Evolutionary conservation across 2,797 vertebrate genomes (phyloP), one percentile per base, ranked within the genome.

Genomic region (Sebastes wilsoni): DNA sequence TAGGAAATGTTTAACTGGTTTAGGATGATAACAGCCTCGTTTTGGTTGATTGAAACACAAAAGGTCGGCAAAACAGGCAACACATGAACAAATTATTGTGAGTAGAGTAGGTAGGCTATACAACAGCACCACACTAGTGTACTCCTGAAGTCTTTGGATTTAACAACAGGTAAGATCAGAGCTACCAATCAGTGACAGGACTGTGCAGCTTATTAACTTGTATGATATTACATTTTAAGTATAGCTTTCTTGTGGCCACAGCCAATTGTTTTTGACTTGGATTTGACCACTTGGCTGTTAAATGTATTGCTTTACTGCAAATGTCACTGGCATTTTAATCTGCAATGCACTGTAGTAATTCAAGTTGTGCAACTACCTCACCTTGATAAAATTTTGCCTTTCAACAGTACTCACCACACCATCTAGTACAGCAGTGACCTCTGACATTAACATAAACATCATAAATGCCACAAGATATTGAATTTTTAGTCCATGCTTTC

Each of bases 1-100:
- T 94, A 94, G 84, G 4, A 66, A 66, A 28, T 22, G 1, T 52
- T 1, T 16, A 14, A 28, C 59, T 32, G 8, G 12, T 8, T 56
- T 54, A 23, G 5, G 10, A 22, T 62, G 10, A 65, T 60, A n/a
- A 66, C 7, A 11, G 4, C 18, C 62, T 22, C 52, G 4, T 58
- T 70, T 83, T 11, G 20, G 22, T 42, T 76, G 10, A 34, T 70
- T 32, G 11, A 11, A 49, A 64, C 3, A 61, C 22, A 62, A 59
- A 58, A 25, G 13, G 22, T 22, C 28, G 16, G 5, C 11, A 23
- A 49, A 49, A 49, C 46, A 20, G 46, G 46, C 46, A 49, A 49
- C 4, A 20, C 46, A 49, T n/a, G 46, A 34, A 55, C 9, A 60
- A 46, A 49, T 16, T 30, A 55, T 61, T 23, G 66, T 64, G 27